Percentiles rank a stretch among this genome's conserved stretches.
Conservation (phyloP, 2,797 vertebrate genomes). For the Sebastolobus alascanus region DNA sequence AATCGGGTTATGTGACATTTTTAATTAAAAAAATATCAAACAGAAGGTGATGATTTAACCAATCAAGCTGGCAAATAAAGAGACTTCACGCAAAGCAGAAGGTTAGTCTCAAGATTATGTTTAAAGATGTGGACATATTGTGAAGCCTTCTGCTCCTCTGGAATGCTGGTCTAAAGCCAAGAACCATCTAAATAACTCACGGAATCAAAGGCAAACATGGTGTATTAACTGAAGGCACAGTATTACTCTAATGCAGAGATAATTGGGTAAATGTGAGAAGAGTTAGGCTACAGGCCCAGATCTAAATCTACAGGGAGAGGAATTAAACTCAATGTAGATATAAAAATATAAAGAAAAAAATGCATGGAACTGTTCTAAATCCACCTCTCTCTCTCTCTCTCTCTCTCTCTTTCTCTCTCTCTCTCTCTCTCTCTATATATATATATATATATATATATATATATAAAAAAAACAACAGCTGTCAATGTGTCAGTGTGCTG, state of each 20-base stretch:
- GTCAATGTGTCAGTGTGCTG: no score
- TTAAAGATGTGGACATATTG: conserved; percentile 63
- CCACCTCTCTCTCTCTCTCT: no score
- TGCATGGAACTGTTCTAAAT: neutral
- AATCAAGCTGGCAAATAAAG: conserved; percentile 9
- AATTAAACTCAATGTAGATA: neutral
- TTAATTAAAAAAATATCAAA: conserved; percentile 17
- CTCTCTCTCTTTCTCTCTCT: no score
- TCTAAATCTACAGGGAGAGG: conserved; percentile 17
- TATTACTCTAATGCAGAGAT: conserved; percentile 32
- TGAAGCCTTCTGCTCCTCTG: conserved; percentile 50
- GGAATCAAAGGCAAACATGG: conserved; percentile 17
- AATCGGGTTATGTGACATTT: conserved; percentile 14
- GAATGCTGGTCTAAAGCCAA: conserved; percentile 15
- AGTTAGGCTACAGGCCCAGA: conserved; percentile 12
- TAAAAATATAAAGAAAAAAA: neutral
- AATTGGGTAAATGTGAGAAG: conserved; percentile 25
- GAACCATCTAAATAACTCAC: conserved; percentile 15
- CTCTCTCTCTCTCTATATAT: no score
- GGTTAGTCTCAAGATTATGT: conserved; percentile 47
- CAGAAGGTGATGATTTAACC: conserved; percentile 49
- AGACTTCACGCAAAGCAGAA: conserved; percentile 19
- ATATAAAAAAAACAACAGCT: no score
- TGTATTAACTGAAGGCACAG: conserved; percentile 18
- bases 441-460: no score